A percentile compares a stretch with the other conserved stretches of the same genome.
Evolutionary conservation across 2,113 vertebrate species (phyloP).

Genomic region (Sorex araneus): DNA sequence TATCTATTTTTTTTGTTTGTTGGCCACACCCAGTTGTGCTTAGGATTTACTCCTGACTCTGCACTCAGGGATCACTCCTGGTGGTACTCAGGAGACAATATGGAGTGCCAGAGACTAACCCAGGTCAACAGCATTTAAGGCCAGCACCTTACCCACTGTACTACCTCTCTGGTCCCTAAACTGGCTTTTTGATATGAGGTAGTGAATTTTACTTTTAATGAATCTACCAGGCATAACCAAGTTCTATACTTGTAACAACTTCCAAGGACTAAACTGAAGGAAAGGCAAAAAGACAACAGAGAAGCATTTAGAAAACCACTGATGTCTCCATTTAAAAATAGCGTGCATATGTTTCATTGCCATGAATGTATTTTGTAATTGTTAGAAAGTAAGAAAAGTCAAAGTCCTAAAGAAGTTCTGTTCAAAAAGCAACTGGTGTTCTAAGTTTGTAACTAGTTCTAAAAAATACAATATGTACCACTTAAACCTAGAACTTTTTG

Average conservation of each 20-base stretch:
- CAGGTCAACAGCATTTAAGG: no score
- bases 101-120: no score
- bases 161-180: neutral
- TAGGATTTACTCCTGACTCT: no score
- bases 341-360: constrained; percentile 15
- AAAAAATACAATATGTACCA: constrained; percentile 35
- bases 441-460: constrained; percentile 62
- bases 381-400: constrained; percentile 36
- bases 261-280: constrained; percentile 38
- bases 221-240: constrained; percentile 26
- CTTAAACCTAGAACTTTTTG: constrained; percentile 39
- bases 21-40: no score
- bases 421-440: constrained; percentile 49
- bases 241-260: neutral
- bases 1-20: no score
- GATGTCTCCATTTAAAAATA: constrained; percentile 60
- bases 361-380: constrained; percentile 51
- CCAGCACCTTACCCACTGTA: no score
- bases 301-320: constrained; percentile 57
- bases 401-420: constrained; percentile 21
- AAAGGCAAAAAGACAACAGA: constrained; percentile 51
- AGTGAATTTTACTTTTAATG: constrained; percentile 35
- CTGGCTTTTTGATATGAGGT: neutral
- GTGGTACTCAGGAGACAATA: no score
- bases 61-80: no score